Evolutionary conservation across 2,113 vertebrate species (phyloP).

Genomic region (Pygathrix nemaeus): DNA sequence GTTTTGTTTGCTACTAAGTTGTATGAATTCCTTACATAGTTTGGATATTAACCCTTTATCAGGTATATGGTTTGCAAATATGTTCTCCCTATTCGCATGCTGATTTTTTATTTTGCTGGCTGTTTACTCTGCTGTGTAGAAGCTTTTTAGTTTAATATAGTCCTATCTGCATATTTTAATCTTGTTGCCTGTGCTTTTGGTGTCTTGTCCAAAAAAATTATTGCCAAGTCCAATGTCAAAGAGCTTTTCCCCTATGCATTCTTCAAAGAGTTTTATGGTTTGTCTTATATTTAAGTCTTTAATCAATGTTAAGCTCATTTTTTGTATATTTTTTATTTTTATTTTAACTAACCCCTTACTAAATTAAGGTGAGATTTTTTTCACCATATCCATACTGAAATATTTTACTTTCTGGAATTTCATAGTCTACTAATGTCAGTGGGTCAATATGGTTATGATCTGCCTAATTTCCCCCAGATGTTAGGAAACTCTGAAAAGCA

Average conservation of each 20-base stretch:
- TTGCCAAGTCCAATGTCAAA: neutral
- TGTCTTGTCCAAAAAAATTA: neutral
- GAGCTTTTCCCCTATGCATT: neutral
- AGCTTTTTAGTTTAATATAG: neutral
- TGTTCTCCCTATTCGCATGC: neutral
- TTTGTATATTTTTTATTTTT: neutral
- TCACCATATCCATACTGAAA: neutral
- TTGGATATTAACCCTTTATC: neutral
- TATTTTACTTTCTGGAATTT: conserved; percentile 38
- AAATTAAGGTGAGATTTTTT: neutral
- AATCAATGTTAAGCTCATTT: neutral
- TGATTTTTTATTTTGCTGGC: neutral
- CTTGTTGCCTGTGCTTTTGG: neutral
- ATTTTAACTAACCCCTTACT: neutral
- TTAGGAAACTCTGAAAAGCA: neutral
- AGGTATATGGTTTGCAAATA: neutral
- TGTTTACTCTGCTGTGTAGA: neutral
- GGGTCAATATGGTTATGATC: neutral
- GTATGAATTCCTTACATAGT: neutral
- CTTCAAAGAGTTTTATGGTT: neutral
- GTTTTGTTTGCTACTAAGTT: neutral
- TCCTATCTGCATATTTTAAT: neutral
- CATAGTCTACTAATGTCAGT: neutral
- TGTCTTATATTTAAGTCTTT: neutral
- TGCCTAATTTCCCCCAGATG: neutral